These are phyloP conservation scores for Meteorus cinctellus DNA, from an alignment of 2,888 invertebrate species.

Conservation along the genomic window DNA sequence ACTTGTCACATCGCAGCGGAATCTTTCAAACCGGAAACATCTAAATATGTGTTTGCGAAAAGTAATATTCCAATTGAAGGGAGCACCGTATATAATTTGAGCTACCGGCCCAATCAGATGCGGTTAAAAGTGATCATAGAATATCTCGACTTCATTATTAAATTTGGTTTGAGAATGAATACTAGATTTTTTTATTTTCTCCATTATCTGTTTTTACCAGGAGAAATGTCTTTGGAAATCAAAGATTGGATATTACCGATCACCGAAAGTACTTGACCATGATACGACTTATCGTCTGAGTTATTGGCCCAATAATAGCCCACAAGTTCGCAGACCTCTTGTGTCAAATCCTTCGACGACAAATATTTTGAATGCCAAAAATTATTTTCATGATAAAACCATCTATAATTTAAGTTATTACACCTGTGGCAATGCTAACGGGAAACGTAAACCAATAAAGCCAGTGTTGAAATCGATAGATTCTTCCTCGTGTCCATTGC, in stretches of 20 bases:
- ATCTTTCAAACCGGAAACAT: conserved; percentile 74
- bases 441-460: conserved; percentile 55
- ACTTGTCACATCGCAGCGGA: conserved; percentile 71
- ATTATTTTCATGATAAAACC: conserved; percentile 66
- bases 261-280: conserved; percentile 60
- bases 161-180: not conserved
- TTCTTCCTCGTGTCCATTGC: conserved; percentile 61
- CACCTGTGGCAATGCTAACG: conserved; percentile 58
- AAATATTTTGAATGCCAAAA: conserved; percentile 63
- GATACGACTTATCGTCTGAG: conserved; percentile 68
- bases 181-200: conserved; percentile 3
- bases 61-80: conserved; percentile 76
- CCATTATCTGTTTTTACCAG: conserved; percentile 47
- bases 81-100: conserved; percentile 76
- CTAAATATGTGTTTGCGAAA: conserved; percentile 72
- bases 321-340: conserved; percentile 55
- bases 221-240: conserved; percentile 58
- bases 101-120: conserved; percentile 74
- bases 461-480: conserved; percentile 52
- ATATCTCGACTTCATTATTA: conserved; percentile 12
- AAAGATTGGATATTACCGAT: conserved; percentile 58
- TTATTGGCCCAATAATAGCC: conserved; percentile 65
- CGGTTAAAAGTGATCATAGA: conserved; percentile 50
- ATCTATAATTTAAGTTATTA: conserved; percentile 69
- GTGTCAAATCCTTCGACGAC: conserved; percentile 48